phyloP scores from a whole-genome alignment of 2,113 vertebrate species.

The Lophotis ruficrista region DNA sequence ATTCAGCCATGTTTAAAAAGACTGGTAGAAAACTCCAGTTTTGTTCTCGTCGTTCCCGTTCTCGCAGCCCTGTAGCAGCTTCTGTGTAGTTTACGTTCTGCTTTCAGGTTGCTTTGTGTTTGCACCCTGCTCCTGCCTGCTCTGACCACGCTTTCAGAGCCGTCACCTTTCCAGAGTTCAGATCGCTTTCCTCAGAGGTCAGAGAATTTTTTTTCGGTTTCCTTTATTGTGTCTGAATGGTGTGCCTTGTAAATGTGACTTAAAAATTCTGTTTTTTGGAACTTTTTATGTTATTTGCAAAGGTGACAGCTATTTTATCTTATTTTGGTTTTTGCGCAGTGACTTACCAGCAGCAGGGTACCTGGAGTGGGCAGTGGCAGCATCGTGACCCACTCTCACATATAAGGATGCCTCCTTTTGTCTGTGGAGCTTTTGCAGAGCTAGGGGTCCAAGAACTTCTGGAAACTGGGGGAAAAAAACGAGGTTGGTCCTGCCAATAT shows the following conservation, averaged over 20 bases:
- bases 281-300: fast-evolving
- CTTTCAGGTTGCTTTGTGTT: fast-evolving
- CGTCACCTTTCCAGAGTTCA: not conserved
- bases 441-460: not conserved
- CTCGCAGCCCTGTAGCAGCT: fast-evolving
- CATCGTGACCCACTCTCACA: fast-evolving
- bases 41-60: fast-evolving
- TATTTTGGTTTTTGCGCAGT: fast-evolving
- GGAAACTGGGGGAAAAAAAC: not conserved
- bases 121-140: not conserved
- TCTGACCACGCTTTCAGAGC: not conserved
- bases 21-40: fast-evolving
- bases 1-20: fast-evolving
- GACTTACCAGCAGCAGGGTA: not conserved
- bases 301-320: not conserved
- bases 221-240: fast-evolving
- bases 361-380: fast-evolving
- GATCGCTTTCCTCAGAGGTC: fast-evolving
- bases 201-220: not conserved
- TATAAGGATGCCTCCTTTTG: fast-evolving
- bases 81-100: fast-evolving
- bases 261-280: not conserved
- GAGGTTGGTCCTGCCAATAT: not conserved
- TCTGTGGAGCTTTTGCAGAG: not conserved
- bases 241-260: not conserved